Evolutionary conservation across 2,888 invertebrate species (phyloP).

Genomic region (Eudemis profundana): DNA sequence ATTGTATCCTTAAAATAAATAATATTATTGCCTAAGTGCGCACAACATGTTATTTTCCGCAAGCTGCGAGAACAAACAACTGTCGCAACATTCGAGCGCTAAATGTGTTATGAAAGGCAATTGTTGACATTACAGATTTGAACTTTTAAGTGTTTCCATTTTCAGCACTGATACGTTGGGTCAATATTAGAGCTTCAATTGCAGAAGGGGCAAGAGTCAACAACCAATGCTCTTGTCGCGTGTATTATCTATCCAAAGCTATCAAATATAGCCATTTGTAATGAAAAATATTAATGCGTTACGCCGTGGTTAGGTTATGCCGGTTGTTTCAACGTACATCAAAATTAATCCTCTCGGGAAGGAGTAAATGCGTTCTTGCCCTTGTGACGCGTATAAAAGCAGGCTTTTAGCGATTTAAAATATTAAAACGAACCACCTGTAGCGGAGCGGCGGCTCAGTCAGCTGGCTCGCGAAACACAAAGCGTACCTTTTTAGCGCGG

Average conservation of each 20-base stretch:
- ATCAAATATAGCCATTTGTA: not conserved
- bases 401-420: constrained; percentile 43
- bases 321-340: not conserved
- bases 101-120: constrained; percentile 40
- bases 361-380: constrained; percentile 4
- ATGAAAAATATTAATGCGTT: not conserved
- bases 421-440: constrained; percentile 61
- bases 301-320: not conserved
- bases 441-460: constrained; percentile 61
- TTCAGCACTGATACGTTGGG: constrained; percentile 33
- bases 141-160: constrained; percentile 38
- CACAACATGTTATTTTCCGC: constrained; percentile 39
- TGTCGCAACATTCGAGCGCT: constrained; percentile 33
- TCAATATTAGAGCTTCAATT: constrained; percentile 29
- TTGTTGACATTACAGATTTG: constrained; percentile 37
- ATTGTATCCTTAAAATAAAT: not conserved
- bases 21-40: constrained; percentile 4
- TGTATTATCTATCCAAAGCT: not conserved
- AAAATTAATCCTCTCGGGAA: constrained; percentile 9
- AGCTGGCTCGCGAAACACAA: constrained; percentile 62
- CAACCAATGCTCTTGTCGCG: constrained; percentile 8
- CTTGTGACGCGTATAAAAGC: constrained; percentile 24
- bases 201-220: constrained; percentile 23
- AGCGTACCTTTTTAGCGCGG: constrained; percentile 66
- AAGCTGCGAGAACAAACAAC: constrained; percentile 27